Conservation (phyloP, 2,113 vertebrate genomes). For the Malurus alboscapulatus region DNA sequence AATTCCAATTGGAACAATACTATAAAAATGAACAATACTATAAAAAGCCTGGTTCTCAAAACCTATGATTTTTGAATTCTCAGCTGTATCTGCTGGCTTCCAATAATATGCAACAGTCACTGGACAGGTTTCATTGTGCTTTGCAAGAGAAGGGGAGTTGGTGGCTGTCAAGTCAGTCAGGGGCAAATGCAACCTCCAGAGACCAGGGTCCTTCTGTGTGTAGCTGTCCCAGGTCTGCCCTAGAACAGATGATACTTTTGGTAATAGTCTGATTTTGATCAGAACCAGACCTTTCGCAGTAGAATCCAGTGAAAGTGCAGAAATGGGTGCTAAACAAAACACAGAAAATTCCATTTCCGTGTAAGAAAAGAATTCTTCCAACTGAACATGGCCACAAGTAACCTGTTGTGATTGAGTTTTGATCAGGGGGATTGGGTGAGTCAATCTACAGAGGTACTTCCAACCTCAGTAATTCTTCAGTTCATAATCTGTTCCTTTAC, state of each 20-base stretch:
- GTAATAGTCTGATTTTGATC: neutral
- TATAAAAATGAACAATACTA: neutral
- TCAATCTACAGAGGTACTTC: neutral
- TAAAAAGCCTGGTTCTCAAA: neutral
- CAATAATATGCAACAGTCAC: neutral
- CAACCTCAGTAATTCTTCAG: neutral
- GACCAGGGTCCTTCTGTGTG: fast-evolving
- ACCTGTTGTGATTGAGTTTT: neutral
- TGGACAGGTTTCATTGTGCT: neutral
- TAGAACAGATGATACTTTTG: neutral
- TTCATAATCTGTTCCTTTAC: neutral
- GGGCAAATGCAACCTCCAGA: neutral
- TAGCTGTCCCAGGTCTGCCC: neutral
- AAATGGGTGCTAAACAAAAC: neutral
- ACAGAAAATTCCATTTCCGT: neutral
- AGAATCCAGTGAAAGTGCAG: neutral
- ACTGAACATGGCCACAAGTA: neutral
- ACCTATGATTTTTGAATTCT: neutral
- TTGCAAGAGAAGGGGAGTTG: neutral
- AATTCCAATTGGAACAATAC: neutral
- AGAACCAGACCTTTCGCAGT: neutral
- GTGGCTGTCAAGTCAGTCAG: neutral
- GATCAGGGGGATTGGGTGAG: neutral
- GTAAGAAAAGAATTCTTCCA: neutral
- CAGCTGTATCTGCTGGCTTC: neutral